Evolutionary conservation across 2,797 vertebrate genomes (phyloP).

Genomic region (Gadopsis marmoratus): DNA sequence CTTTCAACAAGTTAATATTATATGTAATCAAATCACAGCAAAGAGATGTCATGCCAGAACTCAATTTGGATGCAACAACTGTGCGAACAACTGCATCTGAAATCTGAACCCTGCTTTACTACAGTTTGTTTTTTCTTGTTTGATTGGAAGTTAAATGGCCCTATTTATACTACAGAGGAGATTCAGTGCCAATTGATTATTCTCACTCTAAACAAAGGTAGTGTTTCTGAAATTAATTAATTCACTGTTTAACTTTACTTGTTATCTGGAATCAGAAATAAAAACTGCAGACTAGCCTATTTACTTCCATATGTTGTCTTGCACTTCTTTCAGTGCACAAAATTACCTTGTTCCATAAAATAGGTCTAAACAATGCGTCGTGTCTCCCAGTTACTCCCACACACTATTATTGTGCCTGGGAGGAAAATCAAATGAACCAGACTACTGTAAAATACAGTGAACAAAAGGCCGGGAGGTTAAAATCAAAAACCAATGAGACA

Average conservation of each 20-base stretch:
- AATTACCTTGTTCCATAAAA: slow-evolving; percentile 20
- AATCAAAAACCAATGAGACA: slow-evolving; percentile 44
- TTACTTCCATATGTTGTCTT: slow-evolving; percentile 15
- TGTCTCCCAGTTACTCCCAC: neutral
- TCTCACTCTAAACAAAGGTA: neutral
- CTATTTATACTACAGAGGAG: neutral
- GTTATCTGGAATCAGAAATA: neutral
- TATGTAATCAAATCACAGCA: neutral
- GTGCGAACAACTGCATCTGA: neutral
- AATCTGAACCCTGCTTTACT: neutral
- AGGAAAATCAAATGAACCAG: slow-evolving; percentile 44
- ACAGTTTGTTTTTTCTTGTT: neutral
- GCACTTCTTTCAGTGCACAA: slow-evolving; percentile 10
- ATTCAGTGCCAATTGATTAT: neutral
- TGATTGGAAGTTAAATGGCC: neutral
- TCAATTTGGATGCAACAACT: neutral
- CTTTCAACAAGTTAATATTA: neutral
- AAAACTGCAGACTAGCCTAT: neutral
- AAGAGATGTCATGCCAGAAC: neutral
- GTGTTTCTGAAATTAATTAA: neutral
- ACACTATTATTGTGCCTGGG: slow-evolving; percentile 24
- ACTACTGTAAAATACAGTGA: slow-evolving; percentile 34
- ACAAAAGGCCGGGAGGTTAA: slow-evolving; percentile 31
- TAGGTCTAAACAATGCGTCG: slow-evolving; percentile 13
- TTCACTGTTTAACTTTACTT: slow-evolving; percentile 1